Percentiles rank a stretch among this genome's conserved stretches.
These are phyloP conservation scores for Brevimyrus niger DNA, from an alignment of 2,113 vertebrate genomes.

Conservation along the genomic window DNA sequence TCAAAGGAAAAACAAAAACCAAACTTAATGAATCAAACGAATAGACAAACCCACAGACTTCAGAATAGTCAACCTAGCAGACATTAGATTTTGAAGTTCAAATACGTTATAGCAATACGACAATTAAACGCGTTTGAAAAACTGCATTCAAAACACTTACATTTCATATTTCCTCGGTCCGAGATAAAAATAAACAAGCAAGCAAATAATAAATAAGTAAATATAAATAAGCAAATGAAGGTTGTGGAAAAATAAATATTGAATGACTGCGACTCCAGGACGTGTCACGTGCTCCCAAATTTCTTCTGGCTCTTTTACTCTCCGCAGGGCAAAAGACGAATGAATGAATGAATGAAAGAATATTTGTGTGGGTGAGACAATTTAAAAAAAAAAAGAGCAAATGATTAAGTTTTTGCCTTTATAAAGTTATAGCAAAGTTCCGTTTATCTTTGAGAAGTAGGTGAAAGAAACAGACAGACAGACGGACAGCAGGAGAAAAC, in stretches of 20 bases:
- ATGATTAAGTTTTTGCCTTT: constrained; percentile 38
- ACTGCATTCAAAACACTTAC: constrained; percentile 50
- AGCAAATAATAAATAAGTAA: constrained; percentile 35
- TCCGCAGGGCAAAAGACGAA: constrained; percentile 36
- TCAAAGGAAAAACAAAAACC: neutral
- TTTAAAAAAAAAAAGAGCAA: constrained; percentile 9
- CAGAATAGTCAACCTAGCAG: neutral
- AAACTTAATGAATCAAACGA: neutral
- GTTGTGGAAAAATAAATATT: constrained; percentile 44
- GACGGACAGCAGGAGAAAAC: constrained; percentile 37
- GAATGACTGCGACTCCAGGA: constrained; percentile 56
- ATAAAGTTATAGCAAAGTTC: constrained; percentile 44
- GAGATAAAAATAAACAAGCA: constrained; percentile 18
- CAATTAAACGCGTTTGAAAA: neutral
- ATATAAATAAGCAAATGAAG: constrained; percentile 37
- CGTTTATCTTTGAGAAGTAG: constrained; percentile 37
- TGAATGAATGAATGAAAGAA: constrained; percentile 40
- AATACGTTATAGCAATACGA: constrained; percentile 3
- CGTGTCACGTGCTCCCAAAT: constrained; percentile 60
- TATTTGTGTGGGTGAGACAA: constrained; percentile 24
- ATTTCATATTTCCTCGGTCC: constrained; percentile 66
- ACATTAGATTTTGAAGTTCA: neutral
- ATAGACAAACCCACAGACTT: neutral
- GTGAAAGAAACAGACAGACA: constrained; percentile 28
- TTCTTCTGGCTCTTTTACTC: constrained; percentile 40